phyloP scores from a whole-genome alignment of 2,797 vertebrate genomes.

The Petrocephalus sullivani region DNA sequence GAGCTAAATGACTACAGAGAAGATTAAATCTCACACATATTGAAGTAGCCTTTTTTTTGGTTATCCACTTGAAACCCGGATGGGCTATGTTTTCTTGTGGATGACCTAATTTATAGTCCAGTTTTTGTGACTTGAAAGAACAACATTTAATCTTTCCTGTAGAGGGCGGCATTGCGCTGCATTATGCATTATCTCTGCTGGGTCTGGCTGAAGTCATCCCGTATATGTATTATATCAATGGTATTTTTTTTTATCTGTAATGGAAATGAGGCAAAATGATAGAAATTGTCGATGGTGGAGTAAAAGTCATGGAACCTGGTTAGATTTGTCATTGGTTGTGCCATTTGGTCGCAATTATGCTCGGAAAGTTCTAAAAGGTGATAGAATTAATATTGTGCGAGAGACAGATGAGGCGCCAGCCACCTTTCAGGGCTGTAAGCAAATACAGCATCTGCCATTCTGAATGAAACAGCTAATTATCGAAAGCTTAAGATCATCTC shows the following conservation, averaged over 20 bases:
- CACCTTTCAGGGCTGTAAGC: background rate
- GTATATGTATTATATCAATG: background rate
- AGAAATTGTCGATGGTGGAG: background rate
- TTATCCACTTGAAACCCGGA: background rate
- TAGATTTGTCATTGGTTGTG: background rate
- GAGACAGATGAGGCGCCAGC: background rate
- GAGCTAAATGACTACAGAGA: background rate
- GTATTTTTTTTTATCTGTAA: background rate
- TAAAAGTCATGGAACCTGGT: background rate
- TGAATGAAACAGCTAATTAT: background rate
- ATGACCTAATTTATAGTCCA: background rate
- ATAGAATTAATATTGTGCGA: background rate
- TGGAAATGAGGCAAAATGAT: background rate
- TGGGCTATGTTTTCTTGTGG: background rate
- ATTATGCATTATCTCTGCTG: background rate
- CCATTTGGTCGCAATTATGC: background rate
- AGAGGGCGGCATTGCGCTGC: constrained; percentile 9
- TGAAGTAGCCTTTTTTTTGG: background rate
- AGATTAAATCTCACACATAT: background rate
- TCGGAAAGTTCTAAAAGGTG: background rate
- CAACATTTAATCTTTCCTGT: background rate
- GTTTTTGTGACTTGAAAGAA: background rate
- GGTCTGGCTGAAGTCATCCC: background rate
- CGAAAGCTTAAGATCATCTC: background rate
- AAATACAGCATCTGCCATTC: background rate